Evolutionary conservation across 2,113 vertebrate species (phyloP), one percentile per base, ranked within the genome.

Genomic region (Emydura subglobosa): DNA sequence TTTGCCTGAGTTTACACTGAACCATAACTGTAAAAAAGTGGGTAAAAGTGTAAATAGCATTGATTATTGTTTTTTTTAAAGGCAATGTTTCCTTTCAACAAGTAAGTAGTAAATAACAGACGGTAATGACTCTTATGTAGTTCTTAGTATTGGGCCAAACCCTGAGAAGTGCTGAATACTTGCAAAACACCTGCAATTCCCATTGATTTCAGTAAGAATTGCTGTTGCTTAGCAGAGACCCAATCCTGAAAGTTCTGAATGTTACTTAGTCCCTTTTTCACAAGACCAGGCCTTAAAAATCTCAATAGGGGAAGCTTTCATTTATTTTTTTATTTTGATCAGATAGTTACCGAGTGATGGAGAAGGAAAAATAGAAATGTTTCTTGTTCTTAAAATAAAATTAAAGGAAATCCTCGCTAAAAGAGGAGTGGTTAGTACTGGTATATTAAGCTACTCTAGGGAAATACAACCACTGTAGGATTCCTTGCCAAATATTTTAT

Each of bases 351-450:
- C 21, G 42, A 21, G 39, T 61, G 54, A 49, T 92, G 82, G 88
- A 44, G 59, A 90, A 86, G 87, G 54, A 74, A 90, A 72, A 90
- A 34, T 7, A 12, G 19, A 21, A 59, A 42, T 27, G 4, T 27
- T 79, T 87, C 91, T 42, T 2, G 1, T 87, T 51, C 57, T 31
- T 61, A 89, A 93, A 85, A 12, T 82, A 54, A 82, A 82, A 85
- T 8, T 65, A 92, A 93, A 85, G 72, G 86, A 95, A 95, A 55
- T 88, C 53, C 42, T 78, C 39, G 72, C 57, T 53, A 91, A 76
- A 89, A 89, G 90, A 88, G 9, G 53, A 82, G 25, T 27, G 24
- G 72, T 14, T 16, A 47, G 25, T 44, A 13, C 6, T 78, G 47
- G 88, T 54, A 82, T 85, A 19, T 72, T 72, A 55, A 54, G 51